These are phyloP conservation scores for Gobio occitaniae DNA, from an alignment of 2,797 vertebrate genomes.

Conservation along the genomic window DNA sequence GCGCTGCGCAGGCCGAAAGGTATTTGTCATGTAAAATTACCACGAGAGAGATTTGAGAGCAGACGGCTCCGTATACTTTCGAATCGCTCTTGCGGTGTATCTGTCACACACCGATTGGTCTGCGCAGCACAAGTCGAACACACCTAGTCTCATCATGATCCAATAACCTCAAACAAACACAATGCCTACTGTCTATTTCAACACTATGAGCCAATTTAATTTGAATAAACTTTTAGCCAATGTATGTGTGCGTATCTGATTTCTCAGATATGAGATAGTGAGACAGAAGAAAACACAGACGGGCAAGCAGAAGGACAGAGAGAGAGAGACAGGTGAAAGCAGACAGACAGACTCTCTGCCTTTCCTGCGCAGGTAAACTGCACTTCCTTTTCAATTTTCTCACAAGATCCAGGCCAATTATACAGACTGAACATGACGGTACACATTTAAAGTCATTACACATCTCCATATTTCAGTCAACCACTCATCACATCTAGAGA, in stretches of 20 bases:
- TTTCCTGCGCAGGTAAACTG: background rate
- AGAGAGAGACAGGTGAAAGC: background rate
- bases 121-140: background rate
- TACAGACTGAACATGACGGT: background rate
- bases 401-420: background rate
- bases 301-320: slow-evolving; percentile 20
- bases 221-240: background rate
- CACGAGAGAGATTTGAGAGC: background rate
- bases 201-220: background rate
- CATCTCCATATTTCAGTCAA: background rate
- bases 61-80: background rate
- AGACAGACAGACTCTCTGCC: background rate
- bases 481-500: background rate
- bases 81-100: background rate
- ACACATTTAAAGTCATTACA: background rate
- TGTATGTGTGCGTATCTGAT: background rate
- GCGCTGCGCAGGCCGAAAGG: no score
- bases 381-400: background rate
- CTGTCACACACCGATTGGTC: background rate
- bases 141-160: background rate
- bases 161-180: background rate
- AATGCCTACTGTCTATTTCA: background rate
- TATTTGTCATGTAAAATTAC: background rate
- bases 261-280: background rate
- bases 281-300: slow-evolving; percentile 36